Evolutionary conservation across 2,888 invertebrate genomes (phyloP).

Genomic region (Mycalesis mineus): DNA sequence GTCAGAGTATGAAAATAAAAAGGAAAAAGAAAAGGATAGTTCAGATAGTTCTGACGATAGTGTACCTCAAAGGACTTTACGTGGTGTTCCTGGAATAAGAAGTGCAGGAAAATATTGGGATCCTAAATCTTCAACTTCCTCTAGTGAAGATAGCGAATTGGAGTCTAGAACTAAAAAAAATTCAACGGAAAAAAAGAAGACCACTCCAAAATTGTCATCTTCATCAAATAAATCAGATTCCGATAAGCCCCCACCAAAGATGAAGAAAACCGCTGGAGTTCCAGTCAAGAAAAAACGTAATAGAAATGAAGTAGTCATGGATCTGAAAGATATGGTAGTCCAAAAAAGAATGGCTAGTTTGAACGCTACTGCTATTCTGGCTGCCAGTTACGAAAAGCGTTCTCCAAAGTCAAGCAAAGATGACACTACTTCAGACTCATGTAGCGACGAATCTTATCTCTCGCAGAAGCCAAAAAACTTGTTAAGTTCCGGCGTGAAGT

Average conservation of each 20-base stretch:
- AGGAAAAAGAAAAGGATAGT: slow-evolving; percentile 62
- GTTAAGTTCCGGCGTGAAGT: slow-evolving; percentile 74
- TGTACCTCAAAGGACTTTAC: slow-evolving; percentile 77
- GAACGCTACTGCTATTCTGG: slow-evolving; percentile 93
- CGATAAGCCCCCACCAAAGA: slow-evolving; percentile 68
- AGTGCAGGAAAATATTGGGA: slow-evolving; percentile 92
- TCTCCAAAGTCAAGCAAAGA: slow-evolving; percentile 79
- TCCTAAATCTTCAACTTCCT: slow-evolving; percentile 83
- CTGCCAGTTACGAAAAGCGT: slow-evolving; percentile 90
- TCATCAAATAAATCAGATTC: slow-evolving; percentile 67
- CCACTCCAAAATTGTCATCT: slow-evolving; percentile 44
- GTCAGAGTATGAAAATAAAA: slow-evolving; percentile 68
- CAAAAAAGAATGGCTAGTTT: slow-evolving; percentile 94
- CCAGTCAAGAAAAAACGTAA: slow-evolving; percentile 77
- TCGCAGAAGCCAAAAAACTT: slow-evolving; percentile 75
- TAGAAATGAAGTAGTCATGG: slow-evolving; percentile 83
- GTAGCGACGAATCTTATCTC: slow-evolving; percentile 70
- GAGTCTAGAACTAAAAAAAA: slow-evolving; percentile 66
- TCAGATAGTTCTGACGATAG: slow-evolving; percentile 77
- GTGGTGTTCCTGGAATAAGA: slow-evolving; percentile 85
- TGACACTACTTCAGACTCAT: slow-evolving; percentile 77
- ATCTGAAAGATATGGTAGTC: slow-evolving; percentile 91
- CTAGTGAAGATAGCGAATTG: slow-evolving; percentile 75
- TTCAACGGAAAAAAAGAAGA: slow-evolving; percentile 64
- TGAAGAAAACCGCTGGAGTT: slow-evolving; percentile 64